Percentiles rank a stretch among this genome's conserved stretches.
Conservation (phyloP, 2,888 invertebrate genomes). For the Timema cristinae region DNA sequence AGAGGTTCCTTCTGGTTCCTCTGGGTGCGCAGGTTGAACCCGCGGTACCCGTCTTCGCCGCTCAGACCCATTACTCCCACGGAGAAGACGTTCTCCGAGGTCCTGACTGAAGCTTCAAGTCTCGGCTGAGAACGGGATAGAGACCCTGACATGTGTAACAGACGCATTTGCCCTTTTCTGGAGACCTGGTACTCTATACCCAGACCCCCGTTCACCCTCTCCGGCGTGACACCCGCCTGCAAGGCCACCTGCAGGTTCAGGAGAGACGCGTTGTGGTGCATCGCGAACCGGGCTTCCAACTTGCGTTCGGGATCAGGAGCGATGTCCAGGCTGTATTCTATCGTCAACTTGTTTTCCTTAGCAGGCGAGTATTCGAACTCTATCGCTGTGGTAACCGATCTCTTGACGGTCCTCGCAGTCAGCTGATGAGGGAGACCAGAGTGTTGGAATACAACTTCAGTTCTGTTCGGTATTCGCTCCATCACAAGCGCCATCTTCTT, state of each 20-base stretch:
- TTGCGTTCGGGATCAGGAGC: slow-evolving; percentile 2
- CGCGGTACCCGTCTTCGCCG: not conserved
- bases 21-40: not conserved
- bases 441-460: slow-evolving; percentile 32
- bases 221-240: slow-evolving; percentile 10
- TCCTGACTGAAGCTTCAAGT: not conserved
- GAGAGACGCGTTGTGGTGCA: slow-evolving; percentile 30
- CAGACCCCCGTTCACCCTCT: slow-evolving; percentile 19
- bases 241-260: slow-evolving; percentile 27
- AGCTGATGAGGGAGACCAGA: slow-evolving; percentile 33
- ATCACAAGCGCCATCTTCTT: slow-evolving; percentile 35
- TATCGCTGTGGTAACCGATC: slow-evolving; percentile 20
- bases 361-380: slow-evolving; percentile 32
- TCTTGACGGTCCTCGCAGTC: slow-evolving; percentile 31
- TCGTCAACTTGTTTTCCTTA: slow-evolving; percentile 29
- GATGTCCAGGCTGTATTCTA: slow-evolving; percentile 18
- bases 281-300: slow-evolving; percentile 6
- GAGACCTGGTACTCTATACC: slow-evolving; percentile 24
- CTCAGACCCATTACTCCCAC: not conserved
- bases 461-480: slow-evolving; percentile 30
- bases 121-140: not conserved
- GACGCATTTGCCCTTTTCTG: not conserved
- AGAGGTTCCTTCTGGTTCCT: slow-evolving; percentile 34
- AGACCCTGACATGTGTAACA: not conserved
- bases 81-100: not conserved